Evolutionary conservation across 1,140 invertebrate species (phyloP).

Genomic region (Schlechtendalia chinensis): DNA sequence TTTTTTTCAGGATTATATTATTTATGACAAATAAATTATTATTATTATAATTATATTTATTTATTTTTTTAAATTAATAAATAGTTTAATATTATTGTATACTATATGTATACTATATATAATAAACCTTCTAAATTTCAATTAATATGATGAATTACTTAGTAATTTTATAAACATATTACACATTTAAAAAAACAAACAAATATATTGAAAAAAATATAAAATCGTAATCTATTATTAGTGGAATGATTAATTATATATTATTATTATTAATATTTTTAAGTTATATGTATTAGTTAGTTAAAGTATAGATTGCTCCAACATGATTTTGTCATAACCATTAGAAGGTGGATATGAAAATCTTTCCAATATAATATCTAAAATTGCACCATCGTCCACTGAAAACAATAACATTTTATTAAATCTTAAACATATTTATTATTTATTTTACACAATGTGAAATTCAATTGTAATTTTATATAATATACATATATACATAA

Average conservation of each 20-base stretch:
- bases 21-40: not conserved
- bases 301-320: constrained; percentile 95
- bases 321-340: constrained; percentile 94
- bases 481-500: too few species aligned
- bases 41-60: too few species aligned
- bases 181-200: constrained; percentile 5
- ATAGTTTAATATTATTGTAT: not conserved
- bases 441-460: not conserved
- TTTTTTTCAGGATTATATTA: not conserved
- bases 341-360: constrained; percentile 81
- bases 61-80: not conserved
- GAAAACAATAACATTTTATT: constrained; percentile 58
- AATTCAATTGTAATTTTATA: too few species aligned
- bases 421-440: too few species aligned
- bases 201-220: constrained; percentile 34
- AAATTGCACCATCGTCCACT: constrained; percentile 96
- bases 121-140: constrained; percentile 9
- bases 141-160: constrained; percentile 3
- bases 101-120: too few species aligned
- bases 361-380: constrained; percentile 89
- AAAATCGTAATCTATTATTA: constrained; percentile 31
- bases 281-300: not conserved
- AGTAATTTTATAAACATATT: not conserved
- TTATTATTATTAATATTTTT: not conserved
- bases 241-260: constrained; percentile 32